Conservation (phyloP, 2,113 vertebrate species). For the Pao palembangensis region DNA sequence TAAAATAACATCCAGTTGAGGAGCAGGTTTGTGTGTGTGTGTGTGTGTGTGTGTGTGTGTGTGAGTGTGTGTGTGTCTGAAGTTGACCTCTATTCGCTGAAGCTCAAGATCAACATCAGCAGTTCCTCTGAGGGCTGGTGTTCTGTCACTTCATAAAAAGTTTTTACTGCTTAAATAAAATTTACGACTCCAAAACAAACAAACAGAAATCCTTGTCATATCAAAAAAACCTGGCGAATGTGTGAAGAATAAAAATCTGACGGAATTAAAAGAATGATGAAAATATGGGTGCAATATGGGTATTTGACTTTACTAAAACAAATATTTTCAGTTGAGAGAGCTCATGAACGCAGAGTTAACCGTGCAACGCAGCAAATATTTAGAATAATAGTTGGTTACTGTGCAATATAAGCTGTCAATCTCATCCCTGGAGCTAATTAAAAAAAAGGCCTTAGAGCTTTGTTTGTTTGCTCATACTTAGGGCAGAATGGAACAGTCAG, state of each 20-base stretch:
- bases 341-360: slow-evolving; percentile 46
- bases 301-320: too few relatives aligned
- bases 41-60: too few relatives aligned
- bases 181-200: too few relatives aligned
- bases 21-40: too few relatives aligned
- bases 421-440: slow-evolving; percentile 71
- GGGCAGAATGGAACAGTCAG: slow-evolving; percentile 60
- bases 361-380: slow-evolving; percentile 75
- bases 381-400: slow-evolving; percentile 74
- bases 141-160: slow-evolving; percentile 35
- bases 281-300: too few relatives aligned
- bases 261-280: too few relatives aligned
- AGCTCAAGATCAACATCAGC: slow-evolving; percentile 53
- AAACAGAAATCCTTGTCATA: too few relatives aligned
- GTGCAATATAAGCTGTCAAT: slow-evolving; percentile 66
- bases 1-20: too few relatives aligned
- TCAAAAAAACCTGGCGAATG: too few relatives aligned
- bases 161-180: slow-evolving; percentile 14
- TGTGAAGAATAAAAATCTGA: too few relatives aligned
- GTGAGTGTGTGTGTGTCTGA: background rate
- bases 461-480: slow-evolving; percentile 71
- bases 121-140: slow-evolving; percentile 7
- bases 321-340: slow-evolving; percentile 24
- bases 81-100: slow-evolving; percentile 43
- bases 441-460: slow-evolving; percentile 59